Evolutionary conservation across 2,888 invertebrate species (phyloP).

Genomic region (Tiliacea aurago): DNA sequence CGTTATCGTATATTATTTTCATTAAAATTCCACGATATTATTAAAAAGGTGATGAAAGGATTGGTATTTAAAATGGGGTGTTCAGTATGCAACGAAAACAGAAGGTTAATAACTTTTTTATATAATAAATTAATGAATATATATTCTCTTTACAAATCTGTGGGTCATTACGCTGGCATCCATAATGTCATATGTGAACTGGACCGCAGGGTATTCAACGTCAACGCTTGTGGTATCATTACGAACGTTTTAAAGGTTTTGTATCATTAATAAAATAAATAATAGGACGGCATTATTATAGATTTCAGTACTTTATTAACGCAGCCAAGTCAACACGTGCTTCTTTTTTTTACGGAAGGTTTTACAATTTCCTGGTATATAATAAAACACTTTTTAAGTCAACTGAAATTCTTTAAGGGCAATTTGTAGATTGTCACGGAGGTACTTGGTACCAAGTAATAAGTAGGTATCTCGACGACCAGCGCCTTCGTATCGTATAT

Average conservation of each 20-base stretch:
- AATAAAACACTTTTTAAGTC: slow-evolving; percentile 30
- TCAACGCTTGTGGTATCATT: slow-evolving; percentile 6
- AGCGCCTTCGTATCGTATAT: slow-evolving; percentile 69
- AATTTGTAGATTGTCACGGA: slow-evolving; percentile 57
- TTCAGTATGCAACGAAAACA: slow-evolving; percentile 42
- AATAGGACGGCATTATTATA: neutral
- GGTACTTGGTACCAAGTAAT: slow-evolving; percentile 45
- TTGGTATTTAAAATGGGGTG: slow-evolving; percentile 50
- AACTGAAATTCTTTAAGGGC: slow-evolving; percentile 36
- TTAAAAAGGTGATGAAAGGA: slow-evolving; percentile 53
- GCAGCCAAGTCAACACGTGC: no score
- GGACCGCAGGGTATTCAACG: neutral
- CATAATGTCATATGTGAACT: slow-evolving; percentile 1
- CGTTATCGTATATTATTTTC: slow-evolving; percentile 62
- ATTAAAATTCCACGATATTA: slow-evolving; percentile 25
- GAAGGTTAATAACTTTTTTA: slow-evolving; percentile 7
- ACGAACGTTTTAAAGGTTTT: neutral
- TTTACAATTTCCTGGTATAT: slow-evolving; percentile 24
- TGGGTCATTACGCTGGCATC: neutral
- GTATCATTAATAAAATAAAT: neutral
- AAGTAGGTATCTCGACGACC: slow-evolving; percentile 59
- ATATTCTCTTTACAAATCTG: neutral
- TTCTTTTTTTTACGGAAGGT: slow-evolving; percentile 1
- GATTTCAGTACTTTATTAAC: neutral
- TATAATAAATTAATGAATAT: slow-evolving; percentile 20